Evolutionary conservation across 2,888 invertebrate genomes (phyloP).

Genomic region (Sialis lutaria): DNA sequence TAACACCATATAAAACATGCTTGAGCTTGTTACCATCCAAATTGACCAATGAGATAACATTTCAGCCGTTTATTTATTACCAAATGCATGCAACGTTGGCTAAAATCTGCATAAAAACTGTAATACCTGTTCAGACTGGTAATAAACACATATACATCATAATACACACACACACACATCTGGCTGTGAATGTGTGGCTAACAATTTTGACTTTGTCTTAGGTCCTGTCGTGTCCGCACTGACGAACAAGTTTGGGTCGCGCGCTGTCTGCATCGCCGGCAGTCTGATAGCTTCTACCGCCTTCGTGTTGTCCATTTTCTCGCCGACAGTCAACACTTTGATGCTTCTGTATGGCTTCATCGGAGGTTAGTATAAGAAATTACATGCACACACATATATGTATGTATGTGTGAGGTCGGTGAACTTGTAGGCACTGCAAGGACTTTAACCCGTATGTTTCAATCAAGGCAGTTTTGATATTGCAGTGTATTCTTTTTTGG

Average conservation of each 20-base stretch:
- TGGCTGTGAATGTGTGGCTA: too few species aligned
- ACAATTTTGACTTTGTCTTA: slow-evolving; percentile 16
- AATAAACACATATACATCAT: too few species aligned
- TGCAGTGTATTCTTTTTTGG: too few species aligned
- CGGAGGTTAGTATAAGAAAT: slow-evolving; percentile 50
- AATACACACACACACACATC: too few species aligned
- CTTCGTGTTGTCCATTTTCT: slow-evolving; percentile 76
- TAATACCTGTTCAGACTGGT: too few species aligned
- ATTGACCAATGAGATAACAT: background rate
- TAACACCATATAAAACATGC: too few species aligned
- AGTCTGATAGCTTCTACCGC: slow-evolving; percentile 69
- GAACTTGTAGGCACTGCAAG: too few species aligned
- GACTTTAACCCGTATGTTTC: too few species aligned
- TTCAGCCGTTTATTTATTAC: background rate
- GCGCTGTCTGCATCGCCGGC: slow-evolving; percentile 84
- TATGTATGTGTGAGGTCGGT: background rate
- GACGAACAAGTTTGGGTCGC: slow-evolving; percentile 91
- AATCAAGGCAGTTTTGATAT: too few species aligned
- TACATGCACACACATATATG: background rate
- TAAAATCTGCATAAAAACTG: background rate
- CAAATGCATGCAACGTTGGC: background rate
- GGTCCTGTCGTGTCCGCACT: slow-evolving; percentile 90
- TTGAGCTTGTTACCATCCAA: background rate
- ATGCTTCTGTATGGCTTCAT: slow-evolving; percentile 86
- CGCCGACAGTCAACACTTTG: slow-evolving; percentile 70